A percentile compares a stretch with the other conserved stretches of the same genome.
Evolutionary conservation across 1,140 invertebrate species (phyloP).

Genomic region (Aphelenchoides besseyi): DNA sequence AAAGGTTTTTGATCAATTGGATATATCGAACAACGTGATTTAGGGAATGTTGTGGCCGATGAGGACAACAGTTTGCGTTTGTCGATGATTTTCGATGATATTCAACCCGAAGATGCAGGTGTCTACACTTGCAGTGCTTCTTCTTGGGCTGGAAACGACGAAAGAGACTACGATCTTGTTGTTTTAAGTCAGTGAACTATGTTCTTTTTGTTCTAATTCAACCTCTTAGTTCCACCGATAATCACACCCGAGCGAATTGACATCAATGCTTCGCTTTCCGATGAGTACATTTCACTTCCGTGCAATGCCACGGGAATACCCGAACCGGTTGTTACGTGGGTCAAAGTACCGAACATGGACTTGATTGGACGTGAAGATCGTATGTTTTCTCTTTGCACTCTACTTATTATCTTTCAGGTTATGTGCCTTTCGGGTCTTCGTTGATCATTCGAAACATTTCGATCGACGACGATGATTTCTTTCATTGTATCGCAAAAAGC

Average conservation of each 20-base stretch:
- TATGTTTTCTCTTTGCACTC: conserved; percentile 22
- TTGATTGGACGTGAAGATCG: conserved; percentile 47
- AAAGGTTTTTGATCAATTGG: conserved; percentile 31
- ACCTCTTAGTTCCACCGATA: conserved; percentile 43
- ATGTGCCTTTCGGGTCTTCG: conserved; percentile 44
- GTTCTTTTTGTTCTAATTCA: background rate
- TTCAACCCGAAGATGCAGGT: conserved; percentile 51
- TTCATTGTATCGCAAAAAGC: conserved; percentile 78
- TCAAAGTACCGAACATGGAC: conserved; percentile 49
- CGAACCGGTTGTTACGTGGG: conserved; percentile 62
- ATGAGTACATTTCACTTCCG: conserved; percentile 47
- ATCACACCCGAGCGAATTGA: conserved; percentile 50
- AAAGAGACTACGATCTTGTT: conserved; percentile 68
- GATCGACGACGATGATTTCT: conserved; percentile 75
- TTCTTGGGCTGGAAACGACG: conserved; percentile 72
- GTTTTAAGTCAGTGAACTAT: conserved; percentile 59
- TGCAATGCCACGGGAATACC: conserved; percentile 63
- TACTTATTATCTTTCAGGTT: background rate
- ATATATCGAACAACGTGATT: background rate
- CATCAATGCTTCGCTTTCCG: conserved; percentile 32
- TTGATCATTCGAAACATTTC: conserved; percentile 75
- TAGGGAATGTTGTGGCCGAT: conserved; percentile 1
- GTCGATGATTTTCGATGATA: conserved; percentile 40
- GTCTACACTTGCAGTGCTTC: conserved; percentile 69
- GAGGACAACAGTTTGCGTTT: background rate